phyloP scores from a whole-genome alignment of 2,888 invertebrate genomes.

The Enchytraeus crypticus region DNA sequence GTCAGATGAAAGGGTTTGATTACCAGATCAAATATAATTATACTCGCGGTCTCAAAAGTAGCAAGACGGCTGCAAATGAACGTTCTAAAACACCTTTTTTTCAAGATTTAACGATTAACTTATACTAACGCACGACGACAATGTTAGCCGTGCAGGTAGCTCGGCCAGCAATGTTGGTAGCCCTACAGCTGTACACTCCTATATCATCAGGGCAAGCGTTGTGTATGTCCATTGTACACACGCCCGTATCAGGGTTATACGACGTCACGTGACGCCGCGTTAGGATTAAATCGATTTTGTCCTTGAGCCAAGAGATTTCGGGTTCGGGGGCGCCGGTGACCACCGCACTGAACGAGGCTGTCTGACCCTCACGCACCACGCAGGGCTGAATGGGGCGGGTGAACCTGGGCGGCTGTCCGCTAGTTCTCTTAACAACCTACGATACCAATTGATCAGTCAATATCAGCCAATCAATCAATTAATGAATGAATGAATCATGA shows the following conservation, averaged over 20 bases:
- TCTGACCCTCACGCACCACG: constrained; percentile 56
- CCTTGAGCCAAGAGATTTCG: constrained; percentile 62
- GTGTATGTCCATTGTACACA: constrained; percentile 66
- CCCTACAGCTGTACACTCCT: constrained; percentile 78
- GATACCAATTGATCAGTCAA: constrained; percentile 63
- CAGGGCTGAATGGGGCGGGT: constrained; percentile 29
- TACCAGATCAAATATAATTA: too few species aligned
- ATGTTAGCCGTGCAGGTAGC: constrained; percentile 69
- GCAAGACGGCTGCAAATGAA: too few species aligned
- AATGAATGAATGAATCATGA: too few species aligned
- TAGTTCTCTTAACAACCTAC: constrained; percentile 25
- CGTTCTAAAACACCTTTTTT: too few species aligned
- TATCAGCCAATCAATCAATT: too few species aligned
- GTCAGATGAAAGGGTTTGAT: too few species aligned
- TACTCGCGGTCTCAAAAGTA: too few species aligned
- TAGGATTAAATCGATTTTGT: constrained; percentile 47
- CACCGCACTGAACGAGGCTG: constrained; percentile 67
- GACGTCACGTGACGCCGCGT: constrained; percentile 7
- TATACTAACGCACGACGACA: constrained; percentile 55
- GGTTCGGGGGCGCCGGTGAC: constrained; percentile 66
- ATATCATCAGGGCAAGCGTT: constrained; percentile 74
- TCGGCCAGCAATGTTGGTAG: constrained; percentile 78
- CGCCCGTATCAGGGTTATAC: constrained; percentile 51
- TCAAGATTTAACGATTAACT: too few species aligned
- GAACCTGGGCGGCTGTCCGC: constrained; percentile 28